Percentiles rank a stretch among this genome's conserved stretches.
These are phyloP conservation scores for Heterochromis multidens DNA, from an alignment of 2,113 vertebrate genomes.

Conservation along the genomic window DNA sequence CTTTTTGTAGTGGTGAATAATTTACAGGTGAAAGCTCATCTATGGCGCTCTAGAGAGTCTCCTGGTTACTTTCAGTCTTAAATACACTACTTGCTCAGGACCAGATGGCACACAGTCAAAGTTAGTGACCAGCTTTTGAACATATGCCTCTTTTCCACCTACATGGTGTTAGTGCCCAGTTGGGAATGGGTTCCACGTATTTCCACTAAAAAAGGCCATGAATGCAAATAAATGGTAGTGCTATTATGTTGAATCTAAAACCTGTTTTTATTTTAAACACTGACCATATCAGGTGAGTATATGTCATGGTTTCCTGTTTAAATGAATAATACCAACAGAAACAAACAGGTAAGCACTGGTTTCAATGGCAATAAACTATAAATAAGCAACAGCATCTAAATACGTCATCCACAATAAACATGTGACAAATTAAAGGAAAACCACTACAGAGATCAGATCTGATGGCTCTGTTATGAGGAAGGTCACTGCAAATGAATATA, in stretches of 20 bases:
- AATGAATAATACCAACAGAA: background rate
- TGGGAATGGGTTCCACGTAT: background rate
- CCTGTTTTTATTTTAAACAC: background rate
- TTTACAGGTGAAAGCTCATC: background rate
- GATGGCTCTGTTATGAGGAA: background rate
- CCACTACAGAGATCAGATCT: background rate
- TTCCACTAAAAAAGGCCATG: background rate
- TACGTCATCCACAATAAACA: background rate
- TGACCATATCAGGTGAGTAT: background rate
- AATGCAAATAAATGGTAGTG: background rate
- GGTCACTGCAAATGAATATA: background rate
- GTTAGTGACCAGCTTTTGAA: background rate
- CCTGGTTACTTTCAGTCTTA: background rate
- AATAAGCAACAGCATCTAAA: background rate
- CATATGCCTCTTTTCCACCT: background rate
- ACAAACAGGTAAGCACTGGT: background rate
- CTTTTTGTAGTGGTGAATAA: background rate
- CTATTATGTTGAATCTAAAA: background rate
- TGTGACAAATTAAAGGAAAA: background rate
- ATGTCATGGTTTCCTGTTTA: background rate
- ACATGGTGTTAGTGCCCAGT: background rate
- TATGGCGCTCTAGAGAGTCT: background rate
- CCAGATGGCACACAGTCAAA: background rate
- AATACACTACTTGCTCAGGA: background rate
- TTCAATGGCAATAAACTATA: background rate